Conservation (phyloP, 2,888 invertebrate species). For the Zygaena filipendulae region DNA sequence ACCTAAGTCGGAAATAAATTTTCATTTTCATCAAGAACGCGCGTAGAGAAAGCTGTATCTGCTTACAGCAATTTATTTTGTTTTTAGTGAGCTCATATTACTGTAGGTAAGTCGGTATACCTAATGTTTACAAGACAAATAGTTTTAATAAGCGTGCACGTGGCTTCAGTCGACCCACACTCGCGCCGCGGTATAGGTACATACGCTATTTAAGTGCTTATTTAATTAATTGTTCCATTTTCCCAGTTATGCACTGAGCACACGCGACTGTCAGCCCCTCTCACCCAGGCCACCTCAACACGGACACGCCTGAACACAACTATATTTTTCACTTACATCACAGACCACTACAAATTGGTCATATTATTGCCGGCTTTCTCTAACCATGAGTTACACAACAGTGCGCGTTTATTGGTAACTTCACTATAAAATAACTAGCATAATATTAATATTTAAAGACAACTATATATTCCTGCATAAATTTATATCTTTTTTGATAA, state of each 20-base stretch:
- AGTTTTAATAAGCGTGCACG: slow-evolving; percentile 47
- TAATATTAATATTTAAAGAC: too few relatives aligned
- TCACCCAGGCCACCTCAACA: slow-evolving; percentile 11
- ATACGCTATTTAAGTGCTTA: slow-evolving; percentile 51
- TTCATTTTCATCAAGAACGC: too few relatives aligned
- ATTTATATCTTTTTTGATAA: too few relatives aligned
- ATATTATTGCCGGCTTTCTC: slow-evolving; percentile 28
- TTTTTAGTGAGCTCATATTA: too few relatives aligned
- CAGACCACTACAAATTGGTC: slow-evolving; percentile 39
- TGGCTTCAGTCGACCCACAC: slow-evolving; percentile 18
- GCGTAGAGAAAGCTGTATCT: too few relatives aligned
- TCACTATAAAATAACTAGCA: too few relatives aligned
- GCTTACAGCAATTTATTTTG: too few relatives aligned
- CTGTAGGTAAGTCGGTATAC: too few relatives aligned
- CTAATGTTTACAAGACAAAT: slow-evolving; percentile 35
- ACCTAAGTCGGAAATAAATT: too few relatives aligned
- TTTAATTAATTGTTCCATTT: slow-evolving; percentile 62
- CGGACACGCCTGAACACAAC: slow-evolving; percentile 22
- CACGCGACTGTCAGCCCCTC: slow-evolving; percentile 22
- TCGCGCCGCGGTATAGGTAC: slow-evolving; percentile 26
- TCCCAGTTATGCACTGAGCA: slow-evolving; percentile 38
- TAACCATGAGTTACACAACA: too few relatives aligned
- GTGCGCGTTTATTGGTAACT: too few relatives aligned
- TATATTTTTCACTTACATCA: slow-evolving; percentile 51
- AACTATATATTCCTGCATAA: too few relatives aligned